Base-by-base conservation (phyloP, 2,888 invertebrate species). In the Coelogynopora nodosa region DNA sequence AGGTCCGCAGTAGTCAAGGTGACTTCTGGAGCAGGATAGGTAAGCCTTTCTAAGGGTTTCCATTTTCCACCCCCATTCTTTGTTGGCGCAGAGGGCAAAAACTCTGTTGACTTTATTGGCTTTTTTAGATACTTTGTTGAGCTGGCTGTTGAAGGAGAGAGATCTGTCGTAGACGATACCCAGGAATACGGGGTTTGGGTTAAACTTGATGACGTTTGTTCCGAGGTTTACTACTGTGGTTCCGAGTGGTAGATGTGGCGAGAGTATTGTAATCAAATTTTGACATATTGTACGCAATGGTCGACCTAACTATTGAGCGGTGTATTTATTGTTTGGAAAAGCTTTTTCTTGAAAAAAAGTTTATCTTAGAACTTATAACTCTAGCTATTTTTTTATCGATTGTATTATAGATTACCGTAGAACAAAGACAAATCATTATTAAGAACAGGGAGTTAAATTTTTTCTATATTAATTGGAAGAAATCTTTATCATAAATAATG, bases 1-100 rank as follows among this genome's bases (percentile, higher is more conserved):
- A 23, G 74, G 74, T 2, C 23, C 23, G 74, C 74, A 74, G 23
- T 74, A 74, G 2, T 74, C 74, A 74, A 74, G 74, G 27, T 74
- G 74, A 26, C 74, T 26, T 74, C 23, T 74, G 74, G 23, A 74
- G 74, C 27, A 74, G 2, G 10, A 5, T 74, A 74, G 74, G 74
- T 74, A 74, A 26, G 74, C 27, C 2, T 74, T 23, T 74, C 74
- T 13, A 5, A 74, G 74, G 5, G 74, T 74, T 23, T 10, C 27
- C 23, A 26, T 74, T 74, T 74, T 74, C 74, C 5, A 74, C 5
- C 74, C 74, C 74, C 74, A 74, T 74, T 74, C 74, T 74, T 74
- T 74, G 23, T 74, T 74, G 5, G 23, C 23, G 23, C 74, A 74
- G 74, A 74, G 74, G 23, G 74, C 74, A 10, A 74, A 23, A 13